These are phyloP conservation scores for Nylanderia fulva DNA, from an alignment of 1,140 invertebrate species.

Conservation along the genomic window DNA sequence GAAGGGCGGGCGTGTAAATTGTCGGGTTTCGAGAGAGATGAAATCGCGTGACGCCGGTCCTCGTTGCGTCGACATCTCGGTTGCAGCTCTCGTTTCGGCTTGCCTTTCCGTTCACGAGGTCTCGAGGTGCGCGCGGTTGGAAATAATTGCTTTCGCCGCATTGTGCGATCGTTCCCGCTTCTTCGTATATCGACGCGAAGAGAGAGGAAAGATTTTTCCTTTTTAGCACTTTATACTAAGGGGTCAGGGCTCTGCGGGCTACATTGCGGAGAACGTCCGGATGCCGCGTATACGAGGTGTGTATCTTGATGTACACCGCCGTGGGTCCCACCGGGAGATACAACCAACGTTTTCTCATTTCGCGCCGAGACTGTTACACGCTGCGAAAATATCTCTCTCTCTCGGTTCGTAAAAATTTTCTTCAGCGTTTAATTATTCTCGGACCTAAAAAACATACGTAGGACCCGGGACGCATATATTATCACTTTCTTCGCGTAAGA, in stretches of 20 bases:
- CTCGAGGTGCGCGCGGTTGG: not conserved
- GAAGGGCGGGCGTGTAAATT: too few species aligned
- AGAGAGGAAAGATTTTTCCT: slow-evolving; percentile 19
- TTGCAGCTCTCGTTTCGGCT: slow-evolving; percentile 45
- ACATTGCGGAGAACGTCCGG: slow-evolving; percentile 14
- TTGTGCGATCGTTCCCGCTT: slow-evolving; percentile 68
- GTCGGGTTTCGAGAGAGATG: not conserved
- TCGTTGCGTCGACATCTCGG: slow-evolving; percentile 55
- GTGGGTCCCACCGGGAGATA: slow-evolving; percentile 10
- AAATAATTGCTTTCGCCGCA: slow-evolving; percentile 67
- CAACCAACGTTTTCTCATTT: slow-evolving; percentile 49
- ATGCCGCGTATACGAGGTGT: slow-evolving; percentile 13
- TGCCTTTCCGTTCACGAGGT: slow-evolving; percentile 57
- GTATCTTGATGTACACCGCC: slow-evolving; percentile 39
- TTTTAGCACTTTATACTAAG: slow-evolving; percentile 9
- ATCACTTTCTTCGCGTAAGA: slow-evolving; percentile 28
- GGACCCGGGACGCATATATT: slow-evolving; percentile 14
- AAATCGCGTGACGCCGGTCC: slow-evolving; percentile 44
- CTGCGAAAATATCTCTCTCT: slow-evolving; percentile 25
- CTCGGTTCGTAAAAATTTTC: slow-evolving; percentile 32
- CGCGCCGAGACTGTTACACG: slow-evolving; percentile 37
- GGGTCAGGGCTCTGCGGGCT: slow-evolving; percentile 27
- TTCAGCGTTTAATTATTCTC: slow-evolving; percentile 53
- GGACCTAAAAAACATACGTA: slow-evolving; percentile 31
- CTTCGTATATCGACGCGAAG: slow-evolving; percentile 37